phyloP scores from a whole-genome alignment of 2,888 invertebrate genomes.

The Drosophila putrida region DNA sequence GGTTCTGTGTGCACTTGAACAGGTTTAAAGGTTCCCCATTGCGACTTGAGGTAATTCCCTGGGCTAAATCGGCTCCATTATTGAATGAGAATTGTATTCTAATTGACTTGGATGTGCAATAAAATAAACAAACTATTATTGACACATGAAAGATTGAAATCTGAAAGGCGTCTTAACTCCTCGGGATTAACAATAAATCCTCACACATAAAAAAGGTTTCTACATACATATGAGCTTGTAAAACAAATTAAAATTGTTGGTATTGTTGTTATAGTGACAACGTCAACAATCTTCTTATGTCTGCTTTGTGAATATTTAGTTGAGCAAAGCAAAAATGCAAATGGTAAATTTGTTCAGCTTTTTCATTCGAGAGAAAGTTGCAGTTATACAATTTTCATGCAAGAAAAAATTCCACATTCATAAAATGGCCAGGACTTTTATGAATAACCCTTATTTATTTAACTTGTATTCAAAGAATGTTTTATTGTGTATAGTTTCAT shows the following conservation, averaged over 20 bases:
- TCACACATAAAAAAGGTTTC: neutral
- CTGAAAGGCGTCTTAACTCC: neutral
- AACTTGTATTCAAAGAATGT: slow-evolving; percentile 5
- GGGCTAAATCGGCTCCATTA: slow-evolving; percentile 15
- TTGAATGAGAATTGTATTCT: neutral
- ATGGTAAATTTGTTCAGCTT: slow-evolving; percentile 26
- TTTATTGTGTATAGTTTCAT: neutral
- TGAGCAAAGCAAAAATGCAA: slow-evolving; percentile 10
- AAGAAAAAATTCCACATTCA: slow-evolving; percentile 5
- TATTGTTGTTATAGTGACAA: slow-evolving; percentile 35
- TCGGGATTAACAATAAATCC: neutral
- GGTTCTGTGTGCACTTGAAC: slow-evolving; percentile 5
- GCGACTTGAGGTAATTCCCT: slow-evolving; percentile 4
- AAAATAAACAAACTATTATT: slow-evolving; percentile 12
- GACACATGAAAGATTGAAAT: neutral
- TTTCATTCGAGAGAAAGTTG: neutral
- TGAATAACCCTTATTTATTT: slow-evolving; percentile 3
- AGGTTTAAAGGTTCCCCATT: slow-evolving; percentile 2
- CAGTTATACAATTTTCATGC: slow-evolving; percentile 1
- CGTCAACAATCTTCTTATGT: slow-evolving; percentile 33
- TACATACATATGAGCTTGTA: neutral
- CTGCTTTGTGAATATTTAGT: slow-evolving; percentile 20
- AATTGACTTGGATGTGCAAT: slow-evolving; percentile 6
- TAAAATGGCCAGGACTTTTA: neutral
- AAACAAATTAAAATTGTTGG: slow-evolving; percentile 45